phyloP scores from a whole-genome alignment of 2,113 vertebrate species.

The Cheilinus undulatus region DNA sequence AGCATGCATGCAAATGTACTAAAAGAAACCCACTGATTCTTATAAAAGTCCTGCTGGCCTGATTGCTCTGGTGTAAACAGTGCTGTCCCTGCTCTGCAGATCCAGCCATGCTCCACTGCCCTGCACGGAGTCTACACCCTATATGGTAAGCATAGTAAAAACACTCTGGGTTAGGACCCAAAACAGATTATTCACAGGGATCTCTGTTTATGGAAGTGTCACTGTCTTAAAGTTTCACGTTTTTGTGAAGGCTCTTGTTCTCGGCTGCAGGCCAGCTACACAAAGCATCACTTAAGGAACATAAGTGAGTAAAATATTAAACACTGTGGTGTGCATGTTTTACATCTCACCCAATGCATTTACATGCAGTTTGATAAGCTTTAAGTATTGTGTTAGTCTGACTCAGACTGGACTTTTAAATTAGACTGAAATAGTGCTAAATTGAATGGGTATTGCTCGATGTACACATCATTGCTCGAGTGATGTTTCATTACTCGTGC shows the following conservation, averaged over 20 bases:
- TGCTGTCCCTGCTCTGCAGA: slow-evolving; percentile 55
- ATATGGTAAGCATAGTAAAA: slow-evolving; percentile 79
- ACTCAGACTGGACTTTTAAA: too few species aligned
- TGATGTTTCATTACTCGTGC: too few species aligned
- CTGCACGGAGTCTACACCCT: slow-evolving; percentile 75
- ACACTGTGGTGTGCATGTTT: not conserved
- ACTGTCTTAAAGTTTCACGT: slow-evolving; percentile 66
- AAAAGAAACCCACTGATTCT: slow-evolving; percentile 68
- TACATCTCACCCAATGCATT: slow-evolving; percentile 19
- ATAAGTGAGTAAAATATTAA: slow-evolving; percentile 14
- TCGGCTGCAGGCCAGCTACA: slow-evolving; percentile 65
- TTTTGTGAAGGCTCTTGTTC: slow-evolving; percentile 54
- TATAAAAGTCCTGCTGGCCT: slow-evolving; percentile 76
- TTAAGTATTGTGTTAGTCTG: too few species aligned
- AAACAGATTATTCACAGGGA: slow-evolving; percentile 76
- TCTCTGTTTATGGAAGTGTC: slow-evolving; percentile 75
- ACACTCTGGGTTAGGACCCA: slow-evolving; percentile 74
- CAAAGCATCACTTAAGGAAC: slow-evolving; percentile 21
- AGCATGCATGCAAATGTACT: slow-evolving; percentile 68
- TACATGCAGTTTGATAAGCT: too few species aligned
- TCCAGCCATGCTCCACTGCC: slow-evolving; percentile 65
- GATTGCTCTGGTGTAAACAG: slow-evolving; percentile 80
- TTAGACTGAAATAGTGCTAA: too few species aligned
- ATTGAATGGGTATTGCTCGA: too few species aligned
- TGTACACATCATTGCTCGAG: too few species aligned